Base-by-base conservation (phyloP, 2,113 vertebrate species). In the Thymallus thymallus region DNA sequence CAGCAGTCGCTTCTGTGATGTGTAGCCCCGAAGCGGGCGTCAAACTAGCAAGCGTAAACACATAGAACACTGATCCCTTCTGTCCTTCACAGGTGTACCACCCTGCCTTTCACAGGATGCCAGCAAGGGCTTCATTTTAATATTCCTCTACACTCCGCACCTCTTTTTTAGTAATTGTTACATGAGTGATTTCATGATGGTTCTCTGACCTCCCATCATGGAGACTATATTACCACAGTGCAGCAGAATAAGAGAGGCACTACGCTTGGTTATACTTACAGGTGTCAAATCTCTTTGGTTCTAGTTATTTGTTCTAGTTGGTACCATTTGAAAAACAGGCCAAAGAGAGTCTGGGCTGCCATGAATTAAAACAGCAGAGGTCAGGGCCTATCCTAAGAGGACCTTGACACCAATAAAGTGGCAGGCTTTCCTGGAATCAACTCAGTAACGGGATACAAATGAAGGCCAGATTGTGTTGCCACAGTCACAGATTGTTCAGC, bases 1-100 rank as follows among this genome's bases (percentile, higher is more conserved):
- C 87, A 85, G 85, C 88, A 89, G 88, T 83, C 90, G 83, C 87
- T 90, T 80, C 81, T 93, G 85, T 94, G 92, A 93, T 93, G 91
- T 93, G 89, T 82, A 90, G 91, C 92, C 91, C 87, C 73, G 80
- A 86, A 90, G 92, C 92, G 82, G 87, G 84, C 87, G 82, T 92
- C 91, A 91, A 91, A 92, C 87, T 87, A 82, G 72, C 88, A 74
- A 81, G 76, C 78, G 79, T 71, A 77, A 73, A 68, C 75, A 69
- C 48, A 20, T 73, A 84, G 72, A 85, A 80, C 81, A 79, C 76
- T 79, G 80, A 76, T 79, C 56, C 82, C 76, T 77, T 81, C 77
- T 81, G 74, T 82, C 61, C 82, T 82, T 85, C 71, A 68, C 86
- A 81, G 82, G 82, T 88, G 85, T 85, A 69, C 60, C 60, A 69